A percentile compares a stretch with the other conserved stretches of the same genome.
Conservation (phyloP, 2,113 vertebrate genomes). For the Cercopithecus mona region DNA sequence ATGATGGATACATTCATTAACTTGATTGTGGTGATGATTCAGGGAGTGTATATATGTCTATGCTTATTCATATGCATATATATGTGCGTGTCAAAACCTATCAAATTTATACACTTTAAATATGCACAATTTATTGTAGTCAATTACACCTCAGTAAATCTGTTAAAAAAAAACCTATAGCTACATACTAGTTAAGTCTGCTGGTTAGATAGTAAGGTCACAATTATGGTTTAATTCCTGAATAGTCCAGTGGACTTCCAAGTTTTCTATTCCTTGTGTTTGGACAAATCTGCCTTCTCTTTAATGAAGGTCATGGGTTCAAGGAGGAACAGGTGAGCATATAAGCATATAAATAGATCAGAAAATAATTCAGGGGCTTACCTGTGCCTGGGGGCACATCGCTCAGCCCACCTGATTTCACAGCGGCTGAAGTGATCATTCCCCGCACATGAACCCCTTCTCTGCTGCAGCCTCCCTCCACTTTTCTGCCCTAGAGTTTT, state of each 20-base stretch:
- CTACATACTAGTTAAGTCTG: neutral
- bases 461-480: too few relatives aligned
- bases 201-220: too few relatives aligned
- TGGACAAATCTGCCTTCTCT: neutral
- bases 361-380: neutral
- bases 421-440: neutral
- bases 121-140: neutral
- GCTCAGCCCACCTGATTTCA: neutral
- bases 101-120: neutral
- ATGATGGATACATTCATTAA: neutral
- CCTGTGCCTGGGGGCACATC: neutral
- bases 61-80: neutral
- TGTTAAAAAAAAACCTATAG: too few relatives aligned
- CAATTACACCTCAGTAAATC: neutral
- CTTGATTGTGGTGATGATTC: neutral
- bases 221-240: neutral
- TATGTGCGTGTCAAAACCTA: neutral
- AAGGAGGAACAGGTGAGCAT: neutral
- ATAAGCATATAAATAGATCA: neutral
- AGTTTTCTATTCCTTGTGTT: neutral
- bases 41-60: too few relatives aligned
- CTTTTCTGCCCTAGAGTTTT: neutral
- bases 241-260: neutral
- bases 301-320: neutral
- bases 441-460: accelerated